These are phyloP conservation scores for Sclerurus mexicanus DNA, from an alignment of 2,113 vertebrate species.

Conservation along the genomic window DNA sequence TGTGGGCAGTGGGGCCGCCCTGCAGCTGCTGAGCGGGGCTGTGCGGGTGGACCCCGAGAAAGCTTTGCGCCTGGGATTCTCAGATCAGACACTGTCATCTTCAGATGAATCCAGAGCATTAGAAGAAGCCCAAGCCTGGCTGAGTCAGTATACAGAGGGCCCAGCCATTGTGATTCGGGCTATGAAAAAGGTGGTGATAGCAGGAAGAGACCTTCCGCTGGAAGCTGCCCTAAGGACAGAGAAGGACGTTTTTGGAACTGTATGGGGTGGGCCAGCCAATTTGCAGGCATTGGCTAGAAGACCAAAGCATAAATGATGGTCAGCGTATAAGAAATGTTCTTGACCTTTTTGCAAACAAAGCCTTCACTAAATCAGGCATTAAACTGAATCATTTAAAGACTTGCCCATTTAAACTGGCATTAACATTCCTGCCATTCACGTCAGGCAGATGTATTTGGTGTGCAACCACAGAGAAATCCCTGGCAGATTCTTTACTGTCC, in stretches of 20 bases:
- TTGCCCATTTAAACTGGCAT: background rate
- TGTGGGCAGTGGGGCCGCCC: conserved; percentile 78
- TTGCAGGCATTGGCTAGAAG: conserved; percentile 80
- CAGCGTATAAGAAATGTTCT: background rate
- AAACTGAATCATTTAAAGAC: background rate
- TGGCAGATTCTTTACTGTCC: background rate
- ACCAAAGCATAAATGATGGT: conserved; percentile 82
- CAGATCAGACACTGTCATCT: conserved; percentile 72
- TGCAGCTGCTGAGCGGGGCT: conserved; percentile 82
- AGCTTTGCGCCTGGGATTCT: conserved; percentile 81
- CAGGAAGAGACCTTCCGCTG: conserved; percentile 83
- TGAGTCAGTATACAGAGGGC: conserved; percentile 76
- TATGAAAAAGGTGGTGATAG: conserved; percentile 82
- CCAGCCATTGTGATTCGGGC: conserved; percentile 81
- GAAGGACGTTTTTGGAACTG: conserved; percentile 84
- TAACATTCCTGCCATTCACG: background rate
- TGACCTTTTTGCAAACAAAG: background rate
- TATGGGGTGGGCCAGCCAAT: conserved; percentile 92
- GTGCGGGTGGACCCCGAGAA: conserved; percentile 70
- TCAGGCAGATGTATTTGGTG: background rate
- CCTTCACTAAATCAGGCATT: background rate
- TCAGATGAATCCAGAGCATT: conserved; percentile 9
- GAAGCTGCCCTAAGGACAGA: conserved; percentile 85
- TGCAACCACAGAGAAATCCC: background rate
- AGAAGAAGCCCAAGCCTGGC: conserved; percentile 80